Conservation (phyloP, 92 coral and sea anemone genomes). For the Zoanthus sociatus region DNA sequence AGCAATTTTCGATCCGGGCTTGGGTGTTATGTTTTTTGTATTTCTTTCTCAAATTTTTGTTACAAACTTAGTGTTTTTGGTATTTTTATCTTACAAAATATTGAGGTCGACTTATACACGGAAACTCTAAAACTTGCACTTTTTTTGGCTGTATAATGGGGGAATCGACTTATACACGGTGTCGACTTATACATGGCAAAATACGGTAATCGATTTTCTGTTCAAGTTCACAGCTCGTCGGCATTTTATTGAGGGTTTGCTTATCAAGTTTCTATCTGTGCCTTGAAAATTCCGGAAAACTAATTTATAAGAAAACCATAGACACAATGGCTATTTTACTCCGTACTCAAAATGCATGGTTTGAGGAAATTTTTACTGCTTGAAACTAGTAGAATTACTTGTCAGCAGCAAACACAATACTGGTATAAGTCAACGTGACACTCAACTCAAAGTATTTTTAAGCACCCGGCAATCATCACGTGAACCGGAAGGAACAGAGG, state of each 20-base stretch:
- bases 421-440: background rate
- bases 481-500: background rate
- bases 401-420: background rate
- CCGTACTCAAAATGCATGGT: background rate
- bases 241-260: background rate
- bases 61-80: too few species aligned
- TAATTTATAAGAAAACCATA: background rate
- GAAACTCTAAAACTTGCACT: too few species aligned
- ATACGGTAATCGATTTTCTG: background rate
- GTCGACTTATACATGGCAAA: too few species aligned
- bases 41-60: too few species aligned
- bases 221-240: background rate
- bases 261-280: background rate
- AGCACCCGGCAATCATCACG: background rate
- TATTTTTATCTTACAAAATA: too few species aligned
- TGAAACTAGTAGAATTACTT: background rate
- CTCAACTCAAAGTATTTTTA: background rate
- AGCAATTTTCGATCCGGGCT: too few species aligned
- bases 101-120: too few species aligned
- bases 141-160: too few species aligned
- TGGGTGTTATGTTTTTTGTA: too few species aligned
- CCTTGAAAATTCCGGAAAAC: background rate
- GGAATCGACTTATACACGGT: too few species aligned
- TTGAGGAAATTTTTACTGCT: background rate
- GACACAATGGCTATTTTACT: background rate